Percentiles rank a stretch among this genome's conserved stretches.
These are phyloP conservation scores for Apotomis capreana DNA, from an alignment of 2,888 invertebrate genomes.

Conservation along the genomic window DNA sequence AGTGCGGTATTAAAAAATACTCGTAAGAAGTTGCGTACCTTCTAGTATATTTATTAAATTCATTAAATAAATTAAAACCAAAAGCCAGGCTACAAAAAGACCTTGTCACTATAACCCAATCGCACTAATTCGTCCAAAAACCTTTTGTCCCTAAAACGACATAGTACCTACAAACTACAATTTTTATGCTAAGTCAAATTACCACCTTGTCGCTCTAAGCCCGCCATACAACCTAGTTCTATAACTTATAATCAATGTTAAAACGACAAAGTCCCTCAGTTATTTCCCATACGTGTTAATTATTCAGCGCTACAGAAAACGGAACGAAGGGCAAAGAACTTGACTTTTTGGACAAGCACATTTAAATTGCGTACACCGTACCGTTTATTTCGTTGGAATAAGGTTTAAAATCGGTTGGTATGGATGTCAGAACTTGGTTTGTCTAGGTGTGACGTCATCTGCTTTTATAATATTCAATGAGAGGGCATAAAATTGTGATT, in stretches of 20 bases:
- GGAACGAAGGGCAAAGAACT: constrained; percentile 42
- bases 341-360: constrained; percentile 40
- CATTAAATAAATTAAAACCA: no score
- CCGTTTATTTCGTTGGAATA: not conserved
- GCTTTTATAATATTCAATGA: constrained; percentile 7
- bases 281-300: constrained; percentile 38
- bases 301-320: constrained; percentile 36
- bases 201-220: not conserved
- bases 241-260: not conserved
- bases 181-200: no score
- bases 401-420: constrained; percentile 2
- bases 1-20: no score
- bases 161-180: no score
- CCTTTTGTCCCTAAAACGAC: no score
- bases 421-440: not conserved
- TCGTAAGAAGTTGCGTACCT: no score
- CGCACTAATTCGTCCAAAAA: no score
- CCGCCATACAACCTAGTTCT: not conserved
- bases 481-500: not conserved
- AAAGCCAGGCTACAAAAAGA: no score
- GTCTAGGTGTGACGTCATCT: constrained; percentile 4
- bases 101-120: no score
- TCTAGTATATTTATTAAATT: no score
- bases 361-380: not conserved
- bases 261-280: constrained; percentile 7